Base-by-base conservation (phyloP, 1,140 invertebrate genomes). In the Habropoda laboriosa region DNA sequence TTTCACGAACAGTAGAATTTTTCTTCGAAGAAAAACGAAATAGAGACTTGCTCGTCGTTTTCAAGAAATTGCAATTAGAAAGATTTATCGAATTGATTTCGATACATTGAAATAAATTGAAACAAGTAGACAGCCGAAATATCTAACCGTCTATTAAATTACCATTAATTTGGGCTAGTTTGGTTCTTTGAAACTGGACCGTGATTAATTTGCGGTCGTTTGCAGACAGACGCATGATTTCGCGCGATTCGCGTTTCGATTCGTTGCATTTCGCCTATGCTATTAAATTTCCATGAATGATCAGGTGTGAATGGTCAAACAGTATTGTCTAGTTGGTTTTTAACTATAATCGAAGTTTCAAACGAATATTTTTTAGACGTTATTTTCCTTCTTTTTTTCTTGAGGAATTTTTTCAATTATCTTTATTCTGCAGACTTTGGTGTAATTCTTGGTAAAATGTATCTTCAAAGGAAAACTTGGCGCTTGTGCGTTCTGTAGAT, bases 141-240 rank as follows among this genome's bases (percentile, higher is more conserved):
- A 30, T 12, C 10, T 27, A 21, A 16, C 38, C 12, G 38, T 1
- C 27, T 27, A 42, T 57, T 40, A 71, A 55, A 55, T 40, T 24
- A 57, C 10, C 27, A 71, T 55, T 71, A 55, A 71, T 71, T 71
- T 53, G 35, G 24, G 16, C 49, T 24, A 35, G 67, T 40, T 71
- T 30, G 35, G 38, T 71, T 55, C 35, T 71, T 71, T 13, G 49
- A 32, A 42, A 32, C 38, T 6, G 51, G 12, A 45, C 21, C 53
- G 42, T 72, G 68, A 42, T 72, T 58, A 58, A 72, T 72, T 72
- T 57, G 35, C 40, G 63, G 63, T 21, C 27, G 18, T 21, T 45
- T 40, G 16, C 27, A 66, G 63, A 16, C 27, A 24, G 35, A 61
- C 58, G 58, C 35, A 21, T 61, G 58, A 61, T 61, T 61, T 38